These are phyloP conservation scores for Harpagoxenus sublaevis DNA, from an alignment of 2,888 invertebrate genomes.

Conservation along the genomic window DNA sequence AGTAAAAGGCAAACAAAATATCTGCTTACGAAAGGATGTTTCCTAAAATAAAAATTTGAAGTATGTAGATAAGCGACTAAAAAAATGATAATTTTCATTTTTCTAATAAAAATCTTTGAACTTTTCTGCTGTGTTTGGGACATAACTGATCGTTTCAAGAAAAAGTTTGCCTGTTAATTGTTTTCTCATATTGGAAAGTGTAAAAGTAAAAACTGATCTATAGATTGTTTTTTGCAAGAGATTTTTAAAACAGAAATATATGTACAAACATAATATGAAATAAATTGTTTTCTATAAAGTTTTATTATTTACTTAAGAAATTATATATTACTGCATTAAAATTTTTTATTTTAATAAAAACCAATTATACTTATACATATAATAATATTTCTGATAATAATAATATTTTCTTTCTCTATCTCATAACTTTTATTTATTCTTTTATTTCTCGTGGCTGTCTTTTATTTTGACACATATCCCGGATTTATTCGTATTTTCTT, in stretches of 20 bases:
- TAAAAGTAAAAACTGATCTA: background rate
- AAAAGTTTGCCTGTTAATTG: background rate
- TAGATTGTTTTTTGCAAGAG: background rate
- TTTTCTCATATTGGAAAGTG: background rate
- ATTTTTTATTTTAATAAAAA: background rate
- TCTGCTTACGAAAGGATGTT: slow-evolving; percentile 28
- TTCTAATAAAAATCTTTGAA: background rate
- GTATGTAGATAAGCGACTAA: slow-evolving; percentile 37
- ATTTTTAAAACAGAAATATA: background rate
- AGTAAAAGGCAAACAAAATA: slow-evolving; percentile 64
- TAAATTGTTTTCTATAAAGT: background rate
- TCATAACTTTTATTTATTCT: background rate
- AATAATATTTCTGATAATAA: background rate
- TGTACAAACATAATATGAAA: background rate
- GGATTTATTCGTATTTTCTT: slow-evolving; percentile 1
- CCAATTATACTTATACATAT: background rate
- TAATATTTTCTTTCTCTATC: background rate
- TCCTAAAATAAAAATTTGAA: slow-evolving; percentile 11
- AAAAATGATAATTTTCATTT: background rate
- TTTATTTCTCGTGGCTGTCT: background rate
- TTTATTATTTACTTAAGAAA: background rate
- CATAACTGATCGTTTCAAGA: background rate
- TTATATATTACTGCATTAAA: background rate
- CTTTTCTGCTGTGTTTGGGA: background rate
- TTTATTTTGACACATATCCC: background rate